Evolutionary conservation across 2,888 invertebrate genomes (phyloP).

Genomic region (Tanypteryx hageni): DNA sequence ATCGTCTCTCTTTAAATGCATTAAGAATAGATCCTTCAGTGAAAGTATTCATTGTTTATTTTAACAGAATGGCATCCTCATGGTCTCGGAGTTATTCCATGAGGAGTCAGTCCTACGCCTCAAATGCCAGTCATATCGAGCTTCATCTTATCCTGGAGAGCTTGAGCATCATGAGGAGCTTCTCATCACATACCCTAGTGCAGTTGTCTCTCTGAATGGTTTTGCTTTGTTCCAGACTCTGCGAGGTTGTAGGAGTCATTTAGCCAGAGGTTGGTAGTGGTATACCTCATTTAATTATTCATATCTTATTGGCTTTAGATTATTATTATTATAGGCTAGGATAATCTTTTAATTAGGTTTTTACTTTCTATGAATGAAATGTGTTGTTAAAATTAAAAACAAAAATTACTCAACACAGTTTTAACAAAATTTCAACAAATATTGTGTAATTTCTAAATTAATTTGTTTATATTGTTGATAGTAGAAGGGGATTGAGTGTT

Average conservation of each 20-base stretch:
- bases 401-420: no score
- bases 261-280: constrained; percentile 83
- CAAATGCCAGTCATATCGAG: constrained; percentile 85
- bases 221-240: constrained; percentile 88
- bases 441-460: no score
- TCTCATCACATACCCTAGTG: constrained; percentile 84
- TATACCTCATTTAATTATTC: no score
- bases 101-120: constrained; percentile 87
- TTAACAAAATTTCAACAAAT: no score
- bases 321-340: no score
- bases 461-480: no score
- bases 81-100: constrained; percentile 85
- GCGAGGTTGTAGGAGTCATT: constrained; percentile 85
- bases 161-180: constrained; percentile 81
- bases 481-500: no score
- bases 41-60: constrained; percentile 24
- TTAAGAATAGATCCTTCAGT: neutral
- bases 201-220: constrained; percentile 86
- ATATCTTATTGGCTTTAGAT: no score
- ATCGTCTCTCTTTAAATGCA: neutral
- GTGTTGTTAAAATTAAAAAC: no score
- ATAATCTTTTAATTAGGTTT: no score
- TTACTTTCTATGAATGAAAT: no score
- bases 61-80: constrained; percentile 49
- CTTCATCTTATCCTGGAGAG: constrained; percentile 74